These are phyloP conservation scores for Zeus faber DNA, from an alignment of 2,113 vertebrate species.

Conservation along the genomic window DNA sequence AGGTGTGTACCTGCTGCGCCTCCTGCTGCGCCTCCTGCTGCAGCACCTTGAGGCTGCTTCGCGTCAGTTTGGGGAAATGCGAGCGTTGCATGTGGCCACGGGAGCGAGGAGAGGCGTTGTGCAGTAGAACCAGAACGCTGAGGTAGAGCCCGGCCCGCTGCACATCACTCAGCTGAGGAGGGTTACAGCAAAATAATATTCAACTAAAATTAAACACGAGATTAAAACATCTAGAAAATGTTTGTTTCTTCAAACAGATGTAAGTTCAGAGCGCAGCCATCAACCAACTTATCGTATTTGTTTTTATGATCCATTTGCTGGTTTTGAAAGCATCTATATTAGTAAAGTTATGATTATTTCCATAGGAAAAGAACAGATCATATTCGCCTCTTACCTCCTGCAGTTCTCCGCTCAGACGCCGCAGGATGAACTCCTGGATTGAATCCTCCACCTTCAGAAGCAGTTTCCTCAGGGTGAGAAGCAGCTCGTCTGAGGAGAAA, in stretches of 20 bases:
- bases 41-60: slow-evolving; percentile 70
- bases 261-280: too few relatives aligned
- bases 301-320: too few relatives aligned
- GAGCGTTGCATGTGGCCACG: slow-evolving; percentile 53
- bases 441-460: slow-evolving; percentile 70
- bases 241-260: too few relatives aligned
- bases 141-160: slow-evolving; percentile 84
- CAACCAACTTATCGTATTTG: too few relatives aligned
- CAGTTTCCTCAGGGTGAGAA: slow-evolving; percentile 58
- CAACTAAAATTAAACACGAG: too few relatives aligned
- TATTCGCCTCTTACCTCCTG: slow-evolving; percentile 71
- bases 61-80: slow-evolving; percentile 74
- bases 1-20: slow-evolving; percentile 16
- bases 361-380: too few relatives aligned
- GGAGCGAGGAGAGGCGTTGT: slow-evolving; percentile 49
- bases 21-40: slow-evolving; percentile 76
- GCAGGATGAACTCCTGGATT: slow-evolving; percentile 80
- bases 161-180: slow-evolving; percentile 65
- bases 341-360: too few relatives aligned
- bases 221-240: too few relatives aligned
- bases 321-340: too few relatives aligned
- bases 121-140: slow-evolving; percentile 68
- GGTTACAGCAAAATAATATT: too few relatives aligned
- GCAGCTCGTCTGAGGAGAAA: slow-evolving; percentile 67
- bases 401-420: slow-evolving; percentile 81